Percentiles rank a stretch among this genome's conserved stretches.
Evolutionary conservation across 2,888 invertebrate species (phyloP).

Genomic region (Sympetrum striolatum): DNA sequence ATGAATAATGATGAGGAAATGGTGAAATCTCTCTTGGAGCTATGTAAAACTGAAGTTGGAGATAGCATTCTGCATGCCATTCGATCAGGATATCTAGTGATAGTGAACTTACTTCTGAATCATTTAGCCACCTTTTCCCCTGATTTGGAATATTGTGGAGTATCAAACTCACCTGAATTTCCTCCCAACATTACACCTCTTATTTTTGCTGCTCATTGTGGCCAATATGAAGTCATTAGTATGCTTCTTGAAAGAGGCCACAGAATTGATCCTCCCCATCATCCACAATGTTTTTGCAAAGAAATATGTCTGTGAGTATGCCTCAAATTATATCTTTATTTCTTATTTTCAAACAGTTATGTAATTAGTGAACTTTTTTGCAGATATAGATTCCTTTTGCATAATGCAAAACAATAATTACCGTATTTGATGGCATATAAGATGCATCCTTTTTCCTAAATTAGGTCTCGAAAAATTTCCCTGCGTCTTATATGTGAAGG

Average conservation of each 20-base stretch:
- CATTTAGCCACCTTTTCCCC: conserved; percentile 58
- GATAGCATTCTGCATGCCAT: conserved; percentile 75
- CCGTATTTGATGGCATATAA: too few relatives aligned
- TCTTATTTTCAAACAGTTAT: neutral
- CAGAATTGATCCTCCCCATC: conserved; percentile 73
- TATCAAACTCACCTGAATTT: conserved; percentile 65
- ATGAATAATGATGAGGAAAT: too few relatives aligned
- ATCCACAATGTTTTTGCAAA: conserved; percentile 66
- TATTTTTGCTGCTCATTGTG: conserved; percentile 73
- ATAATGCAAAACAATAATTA: too few relatives aligned
- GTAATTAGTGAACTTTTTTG: neutral
- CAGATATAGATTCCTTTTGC: too few relatives aligned
- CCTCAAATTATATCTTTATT: conserved; percentile 33
- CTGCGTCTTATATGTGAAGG: too few relatives aligned
- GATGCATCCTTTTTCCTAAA: too few relatives aligned
- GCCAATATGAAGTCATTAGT: conserved; percentile 73
- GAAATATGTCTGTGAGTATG: conserved; percentile 56
- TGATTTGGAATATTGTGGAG: conserved; percentile 61
- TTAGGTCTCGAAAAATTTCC: too few relatives aligned
- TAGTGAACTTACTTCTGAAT: conserved; percentile 66
- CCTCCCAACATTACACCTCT: conserved; percentile 74
- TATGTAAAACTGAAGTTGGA: conserved; percentile 68
- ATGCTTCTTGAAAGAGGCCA: conserved; percentile 72
- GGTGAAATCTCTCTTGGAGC: conserved; percentile 67
- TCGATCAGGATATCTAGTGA: conserved; percentile 67